phyloP scores from a whole-genome alignment of 2,113 vertebrate genomes.

The Tenrec ecaudatus region DNA sequence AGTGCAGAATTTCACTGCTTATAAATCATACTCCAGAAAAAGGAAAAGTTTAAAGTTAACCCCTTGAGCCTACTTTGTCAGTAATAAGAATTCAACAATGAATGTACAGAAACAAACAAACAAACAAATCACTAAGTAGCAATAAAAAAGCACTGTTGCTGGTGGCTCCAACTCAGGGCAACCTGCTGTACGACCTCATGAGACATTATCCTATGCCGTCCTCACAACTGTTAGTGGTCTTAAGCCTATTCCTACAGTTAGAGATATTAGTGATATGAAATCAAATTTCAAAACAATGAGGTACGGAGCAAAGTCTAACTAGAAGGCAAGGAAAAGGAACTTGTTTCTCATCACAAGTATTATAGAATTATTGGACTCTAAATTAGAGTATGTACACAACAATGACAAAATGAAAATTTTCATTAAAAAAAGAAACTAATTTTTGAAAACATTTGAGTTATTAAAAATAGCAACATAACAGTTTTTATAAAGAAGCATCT shows the following conservation, averaged over 20 bases:
- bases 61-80: no score
- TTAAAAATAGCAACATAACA: no score
- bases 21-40: no score
- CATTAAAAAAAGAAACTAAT: conserved; percentile 1
- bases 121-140: no score
- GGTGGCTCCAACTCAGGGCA: no score
- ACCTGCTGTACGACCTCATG: no score
- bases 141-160: no score
- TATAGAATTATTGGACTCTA: neutral
- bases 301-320: neutral
- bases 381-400: conserved; percentile 3
- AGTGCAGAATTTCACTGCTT: no score
- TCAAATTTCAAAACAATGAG: neutral
- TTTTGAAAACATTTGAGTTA: neutral
- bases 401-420: neutral
- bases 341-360: neutral
- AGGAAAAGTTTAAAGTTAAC: no score
- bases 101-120: no score
- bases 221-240: neutral
- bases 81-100: no score
- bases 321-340: neutral
- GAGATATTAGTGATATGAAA: neutral
- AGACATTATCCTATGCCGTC: neutral
- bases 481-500: no score
- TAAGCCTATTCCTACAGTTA: neutral